A percentile compares a stretch with the other conserved stretches of the same genome.
Conservation (phyloP, 2,797 vertebrate species). For the Poecilia gillii region DNA sequence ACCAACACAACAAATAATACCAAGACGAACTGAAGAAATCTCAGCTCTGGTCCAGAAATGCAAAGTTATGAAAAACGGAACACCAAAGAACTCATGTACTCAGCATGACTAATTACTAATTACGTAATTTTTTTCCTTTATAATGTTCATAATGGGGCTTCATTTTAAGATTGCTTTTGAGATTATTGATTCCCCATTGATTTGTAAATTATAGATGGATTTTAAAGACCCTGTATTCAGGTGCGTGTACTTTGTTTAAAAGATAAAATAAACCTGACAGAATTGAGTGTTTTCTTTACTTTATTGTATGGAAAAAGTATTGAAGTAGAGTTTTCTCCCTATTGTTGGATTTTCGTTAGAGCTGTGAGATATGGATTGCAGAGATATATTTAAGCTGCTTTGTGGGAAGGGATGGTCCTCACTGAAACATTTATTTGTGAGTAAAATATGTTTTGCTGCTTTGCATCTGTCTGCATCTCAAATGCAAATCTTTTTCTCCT, state of each 20-base stretch:
- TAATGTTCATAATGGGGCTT: background rate
- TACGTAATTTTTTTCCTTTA: background rate
- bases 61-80: background rate
- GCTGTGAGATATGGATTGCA: background rate
- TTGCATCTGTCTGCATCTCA: slow-evolving; percentile 46
- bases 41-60: background rate
- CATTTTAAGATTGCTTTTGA: background rate
- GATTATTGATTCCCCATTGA: background rate
- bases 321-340: background rate
- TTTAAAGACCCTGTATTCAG: background rate
- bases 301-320: background rate
- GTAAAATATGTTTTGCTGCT: slow-evolving; percentile 18
- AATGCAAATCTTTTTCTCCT: slow-evolving; percentile 50
- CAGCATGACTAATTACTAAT: too few species aligned
- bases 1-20: background rate
- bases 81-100: background rate
- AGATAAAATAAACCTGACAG: background rate
- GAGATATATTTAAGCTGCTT: background rate
- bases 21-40: background rate
- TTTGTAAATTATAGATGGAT: background rate
- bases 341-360: background rate
- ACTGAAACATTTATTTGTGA: slow-evolving; percentile 36
- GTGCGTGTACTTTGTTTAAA: background rate
- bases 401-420: background rate
- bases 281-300: background rate